These are phyloP conservation scores for Ramphastos sulfuratus DNA, from an alignment of 2,113 vertebrate genomes.

Conservation along the genomic window DNA sequence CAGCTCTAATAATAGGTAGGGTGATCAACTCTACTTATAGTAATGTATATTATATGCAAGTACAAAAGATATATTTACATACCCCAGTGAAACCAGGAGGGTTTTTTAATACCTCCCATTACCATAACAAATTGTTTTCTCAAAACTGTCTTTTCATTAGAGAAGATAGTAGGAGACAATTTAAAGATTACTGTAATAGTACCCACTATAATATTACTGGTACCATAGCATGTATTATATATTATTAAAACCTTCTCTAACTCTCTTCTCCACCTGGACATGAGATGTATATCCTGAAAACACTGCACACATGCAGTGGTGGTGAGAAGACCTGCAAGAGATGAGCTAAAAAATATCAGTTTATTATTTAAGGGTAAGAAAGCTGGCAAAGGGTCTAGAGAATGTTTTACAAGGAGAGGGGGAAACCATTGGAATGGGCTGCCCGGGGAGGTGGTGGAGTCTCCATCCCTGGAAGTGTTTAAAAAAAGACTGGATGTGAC, in stretches of 20 bases:
- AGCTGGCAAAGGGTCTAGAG: too few relatives aligned
- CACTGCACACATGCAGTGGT: not conserved
- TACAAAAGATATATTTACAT: conserved; percentile 12
- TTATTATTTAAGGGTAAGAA: too few relatives aligned
- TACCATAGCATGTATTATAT: not conserved
- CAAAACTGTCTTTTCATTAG: conserved; percentile 23
- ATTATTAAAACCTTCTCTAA: not conserved
- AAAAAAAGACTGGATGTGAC: too few relatives aligned
- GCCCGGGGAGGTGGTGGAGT: too few relatives aligned
- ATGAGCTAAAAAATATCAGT: not conserved
- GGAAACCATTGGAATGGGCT: too few relatives aligned
- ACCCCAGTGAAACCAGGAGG: not conserved
- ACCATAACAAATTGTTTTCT: conserved; percentile 17
- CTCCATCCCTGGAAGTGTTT: too few relatives aligned
- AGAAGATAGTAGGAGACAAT: conserved; percentile 3
- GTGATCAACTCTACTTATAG: not conserved
- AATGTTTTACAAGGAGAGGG: too few relatives aligned
- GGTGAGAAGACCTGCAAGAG: not conserved
- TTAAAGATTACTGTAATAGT: conserved; percentile 31
- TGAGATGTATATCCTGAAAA: not conserved
- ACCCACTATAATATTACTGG: not conserved
- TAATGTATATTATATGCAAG: not conserved
- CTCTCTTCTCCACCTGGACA: not conserved
- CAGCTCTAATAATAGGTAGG: not conserved
- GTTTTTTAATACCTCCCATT: conserved; percentile 16